Base-by-base conservation (phyloP, 1,140 invertebrate genomes). In the Callitettix versicolor region DNA sequence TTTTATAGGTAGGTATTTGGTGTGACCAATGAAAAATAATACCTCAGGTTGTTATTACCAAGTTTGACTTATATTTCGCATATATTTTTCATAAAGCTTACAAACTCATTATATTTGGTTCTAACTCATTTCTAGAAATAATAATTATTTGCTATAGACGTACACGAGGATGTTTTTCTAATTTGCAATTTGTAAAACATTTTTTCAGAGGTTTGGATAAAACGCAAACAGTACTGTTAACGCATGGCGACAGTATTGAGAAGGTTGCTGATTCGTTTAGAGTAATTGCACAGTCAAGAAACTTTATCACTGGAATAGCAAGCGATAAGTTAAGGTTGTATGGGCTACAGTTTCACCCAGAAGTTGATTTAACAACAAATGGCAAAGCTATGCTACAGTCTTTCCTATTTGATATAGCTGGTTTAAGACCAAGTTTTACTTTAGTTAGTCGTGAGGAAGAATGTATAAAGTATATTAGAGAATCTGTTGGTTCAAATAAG, bases 301-400 rank as follows among this genome's bases (percentile, higher is more conserved):
- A 84, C 65, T 81, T 91, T 60, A 79, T 95, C 63, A 86, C 91
- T 20, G 94, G 86, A 26, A 93, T 99, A 66, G 85, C 86, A 49
- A 94, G 92, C 73, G 92, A 97, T 62, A 86, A 91, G 65, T 74
- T 85, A 65, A 82, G 86, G 47, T 79, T 98, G 24, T 99, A 96
- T 69, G 96, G 96, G 20, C 85, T 99, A 43, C 96, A 99, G 74
- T 99, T 99, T 74, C 96, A 99, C 72, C 93, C 93, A 1, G 91
- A 91, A 76, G 93, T 97, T 40, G 95, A 98, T 73, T 78, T 99
- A 54, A 97, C 95, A 5, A 75, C 80, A 6, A 87, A 96, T 68
- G 96, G 97, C 24, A 85, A 84, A 71, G 74, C 79, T 56, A 98
- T 99, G 80, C 72, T 99, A 58, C 83, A 85, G 36, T 98, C 98